Percentiles rank a stretch among this genome's conserved stretches.
phyloP scores from a whole-genome alignment of 2,797 vertebrate genomes.

The Artibeus lituratus region DNA sequence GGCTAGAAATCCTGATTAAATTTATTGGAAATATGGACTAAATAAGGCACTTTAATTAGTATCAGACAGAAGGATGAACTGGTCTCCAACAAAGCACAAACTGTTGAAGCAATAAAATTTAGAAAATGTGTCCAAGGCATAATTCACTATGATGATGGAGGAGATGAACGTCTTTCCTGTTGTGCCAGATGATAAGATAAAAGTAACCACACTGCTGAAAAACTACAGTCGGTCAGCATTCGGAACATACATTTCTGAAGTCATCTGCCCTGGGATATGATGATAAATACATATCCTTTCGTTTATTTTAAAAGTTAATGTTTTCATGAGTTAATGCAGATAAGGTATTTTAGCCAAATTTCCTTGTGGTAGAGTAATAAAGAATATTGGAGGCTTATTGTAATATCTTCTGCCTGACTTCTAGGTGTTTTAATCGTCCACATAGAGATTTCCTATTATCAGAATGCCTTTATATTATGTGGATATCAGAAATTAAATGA shows the following conservation, averaged over 20 bases:
- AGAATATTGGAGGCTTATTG: background rate
- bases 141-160: constrained; percentile 36
- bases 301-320: constrained; percentile 26
- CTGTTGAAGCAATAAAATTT: constrained; percentile 59
- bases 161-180: constrained; percentile 13
- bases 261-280: background rate
- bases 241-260: background rate
- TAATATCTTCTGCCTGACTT: background rate
- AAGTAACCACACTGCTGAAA: background rate
- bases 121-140: constrained; percentile 52
- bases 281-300: background rate
- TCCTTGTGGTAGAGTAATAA: background rate
- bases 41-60: constrained; percentile 66
- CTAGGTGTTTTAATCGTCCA: background rate
- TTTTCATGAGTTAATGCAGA: background rate
- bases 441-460: background rate
- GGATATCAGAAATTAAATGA: background rate
- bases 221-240: background rate
- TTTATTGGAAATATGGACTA: constrained; percentile 64
- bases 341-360: background rate
- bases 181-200: background rate
- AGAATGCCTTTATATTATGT: background rate
- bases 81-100: constrained; percentile 67
- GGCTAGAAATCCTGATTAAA: constrained; percentile 36
- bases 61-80: constrained; percentile 60